A percentile compares a stretch with the other conserved stretches of the same genome.
These are phyloP conservation scores for Hybos culiciformis DNA, from an alignment of 2,888 invertebrate genomes.

Conservation along the genomic window DNA sequence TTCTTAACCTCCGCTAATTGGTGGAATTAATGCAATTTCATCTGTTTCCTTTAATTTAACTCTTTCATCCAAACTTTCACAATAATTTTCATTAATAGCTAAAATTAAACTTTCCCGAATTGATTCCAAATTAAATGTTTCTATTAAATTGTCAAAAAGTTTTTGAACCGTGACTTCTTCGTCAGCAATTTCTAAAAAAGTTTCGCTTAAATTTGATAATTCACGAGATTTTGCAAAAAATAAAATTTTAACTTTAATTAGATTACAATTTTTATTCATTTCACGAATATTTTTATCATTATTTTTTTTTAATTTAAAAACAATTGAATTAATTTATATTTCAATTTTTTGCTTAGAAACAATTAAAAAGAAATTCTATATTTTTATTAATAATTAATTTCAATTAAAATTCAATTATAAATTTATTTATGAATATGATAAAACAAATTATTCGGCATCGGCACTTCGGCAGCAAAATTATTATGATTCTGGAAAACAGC, in stretches of 20 bases:
- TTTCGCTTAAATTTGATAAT: slow-evolving; percentile 50
- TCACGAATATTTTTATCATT: too few species aligned
- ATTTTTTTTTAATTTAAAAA: too few species aligned
- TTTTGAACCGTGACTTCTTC: too few species aligned
- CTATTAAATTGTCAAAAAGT: slow-evolving; percentile 44
- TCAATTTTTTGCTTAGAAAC: too few species aligned
- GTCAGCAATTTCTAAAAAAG: slow-evolving; percentile 39
- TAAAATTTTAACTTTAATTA: slow-evolving; percentile 50
- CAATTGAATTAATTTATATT: too few species aligned
- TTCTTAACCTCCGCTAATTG: slow-evolving; percentile 79
- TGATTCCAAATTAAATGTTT: slow-evolving; percentile 47
- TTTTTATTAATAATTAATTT: too few species aligned
- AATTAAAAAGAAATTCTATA: too few species aligned
- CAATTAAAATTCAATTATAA: too few species aligned
- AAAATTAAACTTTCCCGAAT: slow-evolving; percentile 60
- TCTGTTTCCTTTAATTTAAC: slow-evolving; percentile 53
- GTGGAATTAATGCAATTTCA: slow-evolving; percentile 84
- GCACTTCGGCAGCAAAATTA: too few species aligned
- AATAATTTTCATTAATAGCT: slow-evolving; percentile 73
- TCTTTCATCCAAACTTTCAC: slow-evolving; percentile 39
- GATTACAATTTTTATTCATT: neutral
- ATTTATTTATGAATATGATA: too few species aligned
- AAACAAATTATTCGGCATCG: too few species aligned
- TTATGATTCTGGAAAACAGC: too few species aligned
- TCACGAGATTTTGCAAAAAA: slow-evolving; percentile 89